phyloP scores from a whole-genome alignment of 1,140 invertebrate species.

The Philopotamus ludificatus region DNA sequence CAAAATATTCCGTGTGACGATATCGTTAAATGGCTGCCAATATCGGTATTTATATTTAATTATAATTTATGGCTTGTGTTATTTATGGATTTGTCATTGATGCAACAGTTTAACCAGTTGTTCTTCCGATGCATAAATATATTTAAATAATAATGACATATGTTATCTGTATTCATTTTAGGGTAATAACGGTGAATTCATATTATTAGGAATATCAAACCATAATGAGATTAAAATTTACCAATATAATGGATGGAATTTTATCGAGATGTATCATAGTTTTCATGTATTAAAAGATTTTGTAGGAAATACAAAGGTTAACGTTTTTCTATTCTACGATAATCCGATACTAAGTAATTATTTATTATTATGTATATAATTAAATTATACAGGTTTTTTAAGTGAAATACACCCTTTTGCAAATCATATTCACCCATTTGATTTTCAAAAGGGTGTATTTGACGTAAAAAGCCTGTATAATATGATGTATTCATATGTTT shows the following conservation, averaged over 20 bases:
- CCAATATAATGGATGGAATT: slow-evolving; percentile 50
- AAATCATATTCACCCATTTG: too few relatives aligned
- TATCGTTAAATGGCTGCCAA: slow-evolving; percentile 42
- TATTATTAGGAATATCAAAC: slow-evolving; percentile 42
- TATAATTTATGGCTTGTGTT: not conserved
- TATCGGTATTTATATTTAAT: slow-evolving; percentile 44
- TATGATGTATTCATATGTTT: slow-evolving; percentile 14
- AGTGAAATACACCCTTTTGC: too few relatives aligned
- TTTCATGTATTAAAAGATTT: not conserved
- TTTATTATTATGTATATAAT: not conserved
- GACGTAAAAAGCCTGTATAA: too few relatives aligned
- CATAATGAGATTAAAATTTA: slow-evolving; percentile 42
- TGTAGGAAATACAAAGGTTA: slow-evolving; percentile 15
- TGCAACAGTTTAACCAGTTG: not conserved
- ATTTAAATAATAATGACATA: not conserved
- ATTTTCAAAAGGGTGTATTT: too few relatives aligned
- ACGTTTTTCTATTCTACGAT: slow-evolving; percentile 23
- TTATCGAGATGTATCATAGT: slow-evolving; percentile 37
- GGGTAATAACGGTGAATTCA: slow-evolving; percentile 40
- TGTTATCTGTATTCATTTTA: slow-evolving; percentile 27
- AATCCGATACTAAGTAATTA: slow-evolving; percentile 23
- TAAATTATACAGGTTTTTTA: slow-evolving; percentile 7
- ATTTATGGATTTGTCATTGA: not conserved
- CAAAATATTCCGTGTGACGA: slow-evolving; percentile 44
- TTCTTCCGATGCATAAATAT: not conserved